Conservation (phyloP, 1,140 invertebrate genomes). For the Lanistes nyassanus region DNA sequence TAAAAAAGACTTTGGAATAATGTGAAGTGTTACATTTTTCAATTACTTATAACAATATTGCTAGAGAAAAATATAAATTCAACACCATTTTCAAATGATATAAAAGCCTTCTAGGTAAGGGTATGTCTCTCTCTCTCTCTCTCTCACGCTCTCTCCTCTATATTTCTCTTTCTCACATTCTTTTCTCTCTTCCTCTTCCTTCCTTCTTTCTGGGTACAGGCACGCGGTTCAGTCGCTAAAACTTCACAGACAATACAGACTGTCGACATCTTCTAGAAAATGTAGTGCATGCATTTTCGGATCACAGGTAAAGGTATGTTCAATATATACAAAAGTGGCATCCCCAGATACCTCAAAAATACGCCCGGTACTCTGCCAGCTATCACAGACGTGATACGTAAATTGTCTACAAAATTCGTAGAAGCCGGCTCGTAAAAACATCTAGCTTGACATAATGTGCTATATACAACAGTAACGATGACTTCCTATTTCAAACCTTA, state of each 20-base stretch:
- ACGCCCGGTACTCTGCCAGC: background rate
- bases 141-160: background rate
- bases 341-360: background rate
- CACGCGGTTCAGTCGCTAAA: background rate
- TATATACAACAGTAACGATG: no score
- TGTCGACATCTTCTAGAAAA: background rate
- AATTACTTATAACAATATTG: background rate
- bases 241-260: no score
- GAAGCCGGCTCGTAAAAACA: no score
- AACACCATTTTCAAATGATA: background rate
- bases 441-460: no score
- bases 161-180: background rate
- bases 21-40: background rate
- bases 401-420: no score
- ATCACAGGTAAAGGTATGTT: background rate
- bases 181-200: background rate
- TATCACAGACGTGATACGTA: background rate
- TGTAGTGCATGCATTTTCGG: background rate
- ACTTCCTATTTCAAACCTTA: background rate
- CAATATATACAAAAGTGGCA: background rate
- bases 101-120: background rate
- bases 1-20: background rate
- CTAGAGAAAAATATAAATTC: background rate
- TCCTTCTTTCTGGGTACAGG: background rate
- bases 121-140: background rate